These are phyloP conservation scores for Orthosia gothica DNA, from an alignment of 2,888 invertebrate species.

Conservation along the genomic window DNA sequence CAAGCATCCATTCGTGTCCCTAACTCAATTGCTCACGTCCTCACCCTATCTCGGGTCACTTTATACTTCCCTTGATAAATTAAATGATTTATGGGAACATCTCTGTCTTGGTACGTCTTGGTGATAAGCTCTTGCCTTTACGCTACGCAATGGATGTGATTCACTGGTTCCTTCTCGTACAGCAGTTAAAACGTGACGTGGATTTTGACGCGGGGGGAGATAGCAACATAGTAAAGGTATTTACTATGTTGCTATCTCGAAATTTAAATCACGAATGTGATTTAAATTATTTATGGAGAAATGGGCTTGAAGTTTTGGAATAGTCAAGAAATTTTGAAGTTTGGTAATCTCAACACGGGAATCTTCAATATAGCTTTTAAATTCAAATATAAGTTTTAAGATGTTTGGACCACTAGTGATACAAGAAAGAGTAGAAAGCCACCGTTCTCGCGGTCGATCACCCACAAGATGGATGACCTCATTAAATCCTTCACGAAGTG, in stretches of 20 bases:
- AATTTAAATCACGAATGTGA: slow-evolving; percentile 12
- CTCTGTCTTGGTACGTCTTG: slow-evolving; percentile 20
- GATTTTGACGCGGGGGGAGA: slow-evolving; percentile 23
- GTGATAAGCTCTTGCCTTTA: slow-evolving; percentile 54
- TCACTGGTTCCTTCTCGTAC: slow-evolving; percentile 49
- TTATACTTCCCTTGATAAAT: slow-evolving; percentile 60
- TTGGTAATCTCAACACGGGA: not conserved
- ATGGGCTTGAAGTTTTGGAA: not conserved
- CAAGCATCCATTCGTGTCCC: slow-evolving; percentile 50
- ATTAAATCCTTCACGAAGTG: too few species aligned
- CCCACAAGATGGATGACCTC: too few species aligned
- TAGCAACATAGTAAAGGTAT: slow-evolving; percentile 38
- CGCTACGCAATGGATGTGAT: slow-evolving; percentile 32
- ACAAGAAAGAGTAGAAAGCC: too few species aligned
- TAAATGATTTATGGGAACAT: slow-evolving; percentile 57
- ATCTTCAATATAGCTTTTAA: too few species aligned
- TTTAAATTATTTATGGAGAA: slow-evolving; percentile 3
- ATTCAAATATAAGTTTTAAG: too few species aligned
- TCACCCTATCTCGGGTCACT: slow-evolving; percentile 55
- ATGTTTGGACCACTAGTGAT: too few species aligned
- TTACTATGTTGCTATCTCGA: too few species aligned
- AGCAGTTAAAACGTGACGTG: slow-evolving; percentile 47
- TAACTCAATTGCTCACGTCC: slow-evolving; percentile 60
- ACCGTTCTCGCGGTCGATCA: too few species aligned
- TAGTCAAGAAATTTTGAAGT: not conserved